phyloP scores from a whole-genome alignment of 2,888 invertebrate genomes.

The Agrilus mali region DNA sequence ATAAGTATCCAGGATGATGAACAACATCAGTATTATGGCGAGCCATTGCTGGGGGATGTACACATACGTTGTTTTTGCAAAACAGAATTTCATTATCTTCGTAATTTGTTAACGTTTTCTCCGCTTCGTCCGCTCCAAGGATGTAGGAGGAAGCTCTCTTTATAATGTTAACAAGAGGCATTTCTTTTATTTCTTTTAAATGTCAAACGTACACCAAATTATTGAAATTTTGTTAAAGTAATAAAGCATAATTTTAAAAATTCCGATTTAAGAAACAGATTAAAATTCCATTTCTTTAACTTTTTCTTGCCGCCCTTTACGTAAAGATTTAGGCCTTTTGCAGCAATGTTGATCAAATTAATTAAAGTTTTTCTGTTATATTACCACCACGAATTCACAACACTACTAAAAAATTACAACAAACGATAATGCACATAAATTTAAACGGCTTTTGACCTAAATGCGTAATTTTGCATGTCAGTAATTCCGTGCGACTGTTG shows the following conservation, averaged over 20 bases:
- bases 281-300: too few species aligned
- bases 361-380: too few species aligned
- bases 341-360: too few species aligned
- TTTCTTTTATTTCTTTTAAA: slow-evolving; percentile 26
- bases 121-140: slow-evolving; percentile 51
- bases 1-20: slow-evolving; percentile 87
- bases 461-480: too few species aligned
- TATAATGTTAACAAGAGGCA: slow-evolving; percentile 67
- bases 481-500: not conserved
- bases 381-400: too few species aligned
- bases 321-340: too few species aligned
- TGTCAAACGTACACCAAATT: not conserved
- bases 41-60: slow-evolving; percentile 81
- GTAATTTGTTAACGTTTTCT: slow-evolving; percentile 49
- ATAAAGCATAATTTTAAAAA: too few species aligned
- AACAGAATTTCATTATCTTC: slow-evolving; percentile 77
- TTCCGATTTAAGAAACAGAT: too few species aligned
- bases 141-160: slow-evolving; percentile 71
- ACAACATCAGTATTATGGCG: slow-evolving; percentile 72
- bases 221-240: not conserved
- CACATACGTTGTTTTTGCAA: slow-evolving; percentile 95
- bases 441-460: slow-evolving; percentile 8
- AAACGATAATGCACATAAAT: slow-evolving; percentile 10
- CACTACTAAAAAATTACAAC: slow-evolving; percentile 1
- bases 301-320: too few species aligned